Evolutionary conservation across 2,888 invertebrate species (phyloP).

Genomic region (Strigamia crassipes): DNA sequence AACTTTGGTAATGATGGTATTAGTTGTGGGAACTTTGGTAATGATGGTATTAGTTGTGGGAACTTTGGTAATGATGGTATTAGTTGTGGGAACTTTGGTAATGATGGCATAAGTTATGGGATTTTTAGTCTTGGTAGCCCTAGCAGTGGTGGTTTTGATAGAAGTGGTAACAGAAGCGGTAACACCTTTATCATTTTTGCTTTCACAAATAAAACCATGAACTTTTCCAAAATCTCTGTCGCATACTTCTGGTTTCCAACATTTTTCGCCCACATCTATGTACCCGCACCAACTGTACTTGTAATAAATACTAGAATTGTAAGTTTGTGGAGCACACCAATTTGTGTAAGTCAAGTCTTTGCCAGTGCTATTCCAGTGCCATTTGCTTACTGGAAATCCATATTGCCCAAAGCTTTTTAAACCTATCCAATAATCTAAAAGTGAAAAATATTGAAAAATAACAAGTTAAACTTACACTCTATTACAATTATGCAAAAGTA

Average conservation of each 20-base stretch:
- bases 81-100: no score
- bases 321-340: neutral
- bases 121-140: neutral
- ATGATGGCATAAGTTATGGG: no score
- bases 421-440: neutral
- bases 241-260: neutral
- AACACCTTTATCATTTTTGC: neutral
- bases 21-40: no score
- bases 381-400: neutral
- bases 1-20: no score
- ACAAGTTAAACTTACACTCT: no score
- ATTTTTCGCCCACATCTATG: neutral
- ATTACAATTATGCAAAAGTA: no score
- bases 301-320: neutral
- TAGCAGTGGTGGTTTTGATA: neutral
- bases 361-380: neutral
- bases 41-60: no score
- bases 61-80: no score
- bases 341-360: neutral
- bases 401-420: neutral
- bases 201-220: neutral
- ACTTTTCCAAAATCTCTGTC: no score
- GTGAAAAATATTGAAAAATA: no score
- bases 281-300: neutral
- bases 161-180: neutral